Conservation (phyloP, 2,797 vertebrate species). For the Acanthopagrus latus region DNA sequence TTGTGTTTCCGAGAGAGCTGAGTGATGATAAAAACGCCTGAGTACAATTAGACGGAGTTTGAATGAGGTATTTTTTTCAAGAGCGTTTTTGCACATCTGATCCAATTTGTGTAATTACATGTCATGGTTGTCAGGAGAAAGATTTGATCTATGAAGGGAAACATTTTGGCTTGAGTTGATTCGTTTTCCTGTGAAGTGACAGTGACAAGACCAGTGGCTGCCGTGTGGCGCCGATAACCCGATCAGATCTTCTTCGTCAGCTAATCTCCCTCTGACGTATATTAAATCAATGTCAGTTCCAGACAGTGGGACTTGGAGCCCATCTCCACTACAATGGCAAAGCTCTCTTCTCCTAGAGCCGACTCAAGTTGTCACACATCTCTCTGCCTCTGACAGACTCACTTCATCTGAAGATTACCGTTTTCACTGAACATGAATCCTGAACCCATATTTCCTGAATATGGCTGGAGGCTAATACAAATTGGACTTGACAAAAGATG, state of each 20-base stretch:
- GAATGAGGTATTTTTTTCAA: conserved; percentile 47
- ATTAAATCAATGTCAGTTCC: conserved; percentile 74
- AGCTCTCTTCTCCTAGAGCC: conserved; percentile 49
- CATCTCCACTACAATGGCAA: conserved; percentile 33
- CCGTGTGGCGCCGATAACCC: conserved; percentile 47
- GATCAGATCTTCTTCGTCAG: conserved; percentile 66
- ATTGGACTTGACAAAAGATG: conserved; percentile 82
- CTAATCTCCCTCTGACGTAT: conserved; percentile 69
- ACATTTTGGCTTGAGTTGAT: conserved; percentile 52
- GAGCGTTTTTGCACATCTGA: conserved; percentile 26
- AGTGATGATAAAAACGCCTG: conserved; percentile 44
- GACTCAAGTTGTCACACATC: conserved; percentile 72
- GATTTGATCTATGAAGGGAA: conserved; percentile 48
- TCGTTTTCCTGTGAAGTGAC: conserved; percentile 50
- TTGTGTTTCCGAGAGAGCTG: conserved; percentile 37
- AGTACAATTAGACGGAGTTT: conserved; percentile 42
- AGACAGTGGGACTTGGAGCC: conserved; percentile 53
- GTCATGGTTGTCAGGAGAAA: conserved; percentile 31
- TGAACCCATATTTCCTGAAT: conserved; percentile 61
- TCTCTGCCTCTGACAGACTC: conserved; percentile 67
- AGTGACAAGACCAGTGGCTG: conserved; percentile 51
- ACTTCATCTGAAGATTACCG: conserved; percentile 78
- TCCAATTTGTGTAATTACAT: conserved; percentile 39
- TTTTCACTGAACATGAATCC: conserved; percentile 70
- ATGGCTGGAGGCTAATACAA: conserved; percentile 75